phyloP scores from a whole-genome alignment of 2,113 vertebrate genomes.

The Carassius auratus region DNA sequence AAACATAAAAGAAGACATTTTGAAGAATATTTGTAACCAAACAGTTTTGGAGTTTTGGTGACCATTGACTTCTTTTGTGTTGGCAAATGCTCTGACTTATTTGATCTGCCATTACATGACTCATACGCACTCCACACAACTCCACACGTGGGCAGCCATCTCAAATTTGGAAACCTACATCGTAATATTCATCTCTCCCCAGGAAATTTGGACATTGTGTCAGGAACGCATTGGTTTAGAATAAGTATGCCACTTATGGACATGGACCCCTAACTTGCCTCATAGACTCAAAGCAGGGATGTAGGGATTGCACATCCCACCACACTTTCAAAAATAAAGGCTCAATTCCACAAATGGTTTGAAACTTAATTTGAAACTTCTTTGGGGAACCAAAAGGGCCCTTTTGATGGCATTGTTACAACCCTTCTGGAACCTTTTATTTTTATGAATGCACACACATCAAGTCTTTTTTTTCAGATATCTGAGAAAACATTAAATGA shows the following conservation, averaged over 20 bases:
- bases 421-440: no score
- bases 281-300: neutral
- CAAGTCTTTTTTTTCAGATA: neutral
- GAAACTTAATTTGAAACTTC: no score
- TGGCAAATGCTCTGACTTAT: neutral
- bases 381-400: no score
- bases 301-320: neutral
- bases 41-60: no score
- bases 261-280: neutral
- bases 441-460: neutral
- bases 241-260: neutral
- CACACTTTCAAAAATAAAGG: neutral
- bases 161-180: conserved; percentile 18
- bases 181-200: neutral
- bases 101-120: conserved; percentile 29
- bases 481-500: neutral
- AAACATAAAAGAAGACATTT: no score
- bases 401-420: no score
- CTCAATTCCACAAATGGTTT: no score
- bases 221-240: conserved; percentile 2
- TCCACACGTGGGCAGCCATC: conserved; percentile 29
- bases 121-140: conserved; percentile 28
- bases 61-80: no score
- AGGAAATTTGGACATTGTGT: conserved; percentile 9
- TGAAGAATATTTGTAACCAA: no score